These are phyloP conservation scores for Brachionus calyciflorus DNA, from an alignment of 1,140 invertebrate species.

Conservation along the genomic window DNA sequence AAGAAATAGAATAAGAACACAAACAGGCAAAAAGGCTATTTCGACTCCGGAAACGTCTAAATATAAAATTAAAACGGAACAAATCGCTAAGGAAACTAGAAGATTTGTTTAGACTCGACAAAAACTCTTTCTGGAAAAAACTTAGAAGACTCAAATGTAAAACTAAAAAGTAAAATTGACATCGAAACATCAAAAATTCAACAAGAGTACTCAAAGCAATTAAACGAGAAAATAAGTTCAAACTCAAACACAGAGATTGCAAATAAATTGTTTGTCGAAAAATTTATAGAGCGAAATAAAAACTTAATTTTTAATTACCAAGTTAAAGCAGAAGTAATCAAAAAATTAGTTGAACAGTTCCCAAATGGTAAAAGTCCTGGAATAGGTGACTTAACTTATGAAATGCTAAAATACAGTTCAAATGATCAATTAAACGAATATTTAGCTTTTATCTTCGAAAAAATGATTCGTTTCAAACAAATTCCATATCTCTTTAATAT, in stretches of 20 bases:
- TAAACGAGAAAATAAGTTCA: not conserved
- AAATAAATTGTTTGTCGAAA: no score
- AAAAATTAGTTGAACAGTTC: not conserved
- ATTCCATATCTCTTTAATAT: not conserved
- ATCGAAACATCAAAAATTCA: not conserved
- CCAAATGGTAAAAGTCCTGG: not conserved
- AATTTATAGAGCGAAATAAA: no score
- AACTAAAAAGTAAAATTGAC: not conserved
- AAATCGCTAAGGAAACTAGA: not conserved
- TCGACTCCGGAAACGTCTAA: conserved; percentile 15
- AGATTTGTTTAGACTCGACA: not conserved
- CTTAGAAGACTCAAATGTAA: not conserved
- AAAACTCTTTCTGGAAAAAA: not conserved
- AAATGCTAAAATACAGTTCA: no score
- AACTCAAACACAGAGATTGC: no score
- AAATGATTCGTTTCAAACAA: not conserved
- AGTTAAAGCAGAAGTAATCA: no score
- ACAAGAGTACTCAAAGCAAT: not conserved
- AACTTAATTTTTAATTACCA: no score
- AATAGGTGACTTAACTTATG: no score
- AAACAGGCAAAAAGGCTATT: conserved; percentile 3
- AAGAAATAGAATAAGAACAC: conserved; percentile 11
- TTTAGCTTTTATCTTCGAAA: no score
- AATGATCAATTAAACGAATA: no score
- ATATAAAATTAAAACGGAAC: conserved; percentile 5